Evolutionary conservation across 2,797 vertebrate species (phyloP), one percentile per base, ranked within the genome.

Genomic region (Trichosurus vulpecula): DNA sequence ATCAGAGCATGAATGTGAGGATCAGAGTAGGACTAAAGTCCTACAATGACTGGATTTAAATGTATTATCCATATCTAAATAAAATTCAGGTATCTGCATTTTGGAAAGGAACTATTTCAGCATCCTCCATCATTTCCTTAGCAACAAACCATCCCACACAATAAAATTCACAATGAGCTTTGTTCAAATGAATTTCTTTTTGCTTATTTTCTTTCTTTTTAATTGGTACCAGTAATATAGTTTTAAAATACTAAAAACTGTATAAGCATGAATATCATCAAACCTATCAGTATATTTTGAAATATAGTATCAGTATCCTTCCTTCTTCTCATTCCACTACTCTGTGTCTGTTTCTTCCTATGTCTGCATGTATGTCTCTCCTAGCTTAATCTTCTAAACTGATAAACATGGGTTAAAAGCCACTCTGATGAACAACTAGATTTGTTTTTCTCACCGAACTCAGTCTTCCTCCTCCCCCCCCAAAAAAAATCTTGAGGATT

Each of bases 151-250:
- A 13, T 25, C 19, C 0, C 22, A 74, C n/a, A 9, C 22, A 74
- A 35, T 74, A 74, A 81, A 5, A 53, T 74, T 81, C 91, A 94
- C 52, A 29, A 56, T 91, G 66, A 35, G 12, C 92, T 97, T 95
- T 27, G 22, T 94, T 96, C 89, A 31, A 81, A 94, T 96, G 93
- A 90, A 91, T 97, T 98, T 97, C 74, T 52, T 93, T 92, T 92
- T 97, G 81, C 95, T 95, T 27, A 87, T 47, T 47, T 74, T 51
- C 14, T 51, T 10, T 87, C 47, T 87, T 87, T 87, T 87, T 47
- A 87, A 22, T 87, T 87, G 10, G 25, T 87, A 12, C 41, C 10
- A 1, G 74, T 87, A 87, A 47, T 47, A 81, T 3, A 74, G 5
- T 74, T 41, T 74, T 95, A 95, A 95, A 92, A 14, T 52, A 91